Evolutionary conservation across 2,888 invertebrate species (phyloP).

Genomic region (Cephalotes varians): DNA sequence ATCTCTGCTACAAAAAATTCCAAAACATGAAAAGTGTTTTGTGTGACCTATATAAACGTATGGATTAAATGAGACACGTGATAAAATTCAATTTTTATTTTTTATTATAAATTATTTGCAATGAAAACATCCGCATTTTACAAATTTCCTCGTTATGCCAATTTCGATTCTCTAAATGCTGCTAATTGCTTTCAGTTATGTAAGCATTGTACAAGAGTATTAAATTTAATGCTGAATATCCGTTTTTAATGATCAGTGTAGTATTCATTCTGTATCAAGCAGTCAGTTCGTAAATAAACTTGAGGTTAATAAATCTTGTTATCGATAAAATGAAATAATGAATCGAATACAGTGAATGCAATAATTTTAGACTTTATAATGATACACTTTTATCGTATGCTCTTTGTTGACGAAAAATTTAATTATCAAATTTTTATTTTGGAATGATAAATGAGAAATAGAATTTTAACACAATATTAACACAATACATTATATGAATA

Average conservation of each 20-base stretch:
- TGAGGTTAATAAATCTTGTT: conserved; percentile 20
- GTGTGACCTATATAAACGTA: neutral
- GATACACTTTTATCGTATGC: no score
- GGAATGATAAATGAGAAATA: neutral
- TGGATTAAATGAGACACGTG: neutral
- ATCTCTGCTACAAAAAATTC: neutral
- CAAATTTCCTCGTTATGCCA: neutral
- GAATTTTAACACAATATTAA: neutral
- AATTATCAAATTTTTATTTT: conserved; percentile 9
- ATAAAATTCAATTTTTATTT: neutral
- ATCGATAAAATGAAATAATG: neutral
- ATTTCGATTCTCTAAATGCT: neutral
- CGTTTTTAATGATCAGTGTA: conserved; percentile 22
- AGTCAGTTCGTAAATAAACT: neutral
- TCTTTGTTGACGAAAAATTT: neutral
- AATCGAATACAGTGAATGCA: neutral
- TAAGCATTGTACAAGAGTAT: conserved; percentile 11
- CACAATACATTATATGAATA: no score
- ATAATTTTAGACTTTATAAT: neutral
- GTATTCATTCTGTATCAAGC: neutral
- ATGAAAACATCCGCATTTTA: neutral
- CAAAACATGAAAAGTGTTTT: neutral
- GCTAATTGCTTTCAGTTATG: conserved; percentile 18
- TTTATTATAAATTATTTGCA: neutral
- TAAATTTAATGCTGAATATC: conserved; percentile 15